Base-by-base conservation (phyloP, 2,888 invertebrate genomes). In the Deroplatys truncata region DNA sequence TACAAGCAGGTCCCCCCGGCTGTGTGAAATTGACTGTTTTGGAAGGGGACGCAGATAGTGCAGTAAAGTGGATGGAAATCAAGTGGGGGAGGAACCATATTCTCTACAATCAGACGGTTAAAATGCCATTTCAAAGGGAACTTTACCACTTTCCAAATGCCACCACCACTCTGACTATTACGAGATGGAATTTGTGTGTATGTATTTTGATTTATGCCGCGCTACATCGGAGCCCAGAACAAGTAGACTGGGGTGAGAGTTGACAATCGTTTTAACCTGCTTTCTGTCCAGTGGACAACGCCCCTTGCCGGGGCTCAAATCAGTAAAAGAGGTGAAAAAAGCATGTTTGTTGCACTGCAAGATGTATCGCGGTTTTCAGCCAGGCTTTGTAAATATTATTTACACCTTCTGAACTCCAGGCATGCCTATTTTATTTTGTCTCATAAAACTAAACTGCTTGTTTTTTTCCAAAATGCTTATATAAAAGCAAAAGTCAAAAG, bases 51-150 rank as follows among this genome's bases (percentile, higher is more conserved):
- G 25, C 20, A 72, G 56, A 72, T 72, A 72, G 43, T 72, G 20
- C 56, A 72, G 56, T 72, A 72, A 72, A 72, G 56, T 72, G 56
- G 56, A 72, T 72, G 56, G 56, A 72, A 72, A 72, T 72, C 56
- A 72, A 72, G 56, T 72, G 56, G 20, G 56, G 56, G 56, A 25
- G 56, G 56, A 25, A 72, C 56, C 56, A 72, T 72, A 72, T 72
- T 72, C 56, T 85, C 85, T 31, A 85, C 85, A 85, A 85, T 85
- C 85, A 85, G 49, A 49, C 85, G 28, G 85, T 85, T 85, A 85
- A 85, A 85, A 85, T 85, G 49, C 25, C 85, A 85, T 85, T 85
- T 85, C 49, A 72, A 72, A 25, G 49, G 85, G 49, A 49, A 85
- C 43, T 85, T 72, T 72, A 72, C 25, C 56, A 72, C 56, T 72